A percentile compares a stretch with the other conserved stretches of the same genome.
Conservation (phyloP, 2,888 invertebrate species). For the Watsonalla binaria region DNA sequence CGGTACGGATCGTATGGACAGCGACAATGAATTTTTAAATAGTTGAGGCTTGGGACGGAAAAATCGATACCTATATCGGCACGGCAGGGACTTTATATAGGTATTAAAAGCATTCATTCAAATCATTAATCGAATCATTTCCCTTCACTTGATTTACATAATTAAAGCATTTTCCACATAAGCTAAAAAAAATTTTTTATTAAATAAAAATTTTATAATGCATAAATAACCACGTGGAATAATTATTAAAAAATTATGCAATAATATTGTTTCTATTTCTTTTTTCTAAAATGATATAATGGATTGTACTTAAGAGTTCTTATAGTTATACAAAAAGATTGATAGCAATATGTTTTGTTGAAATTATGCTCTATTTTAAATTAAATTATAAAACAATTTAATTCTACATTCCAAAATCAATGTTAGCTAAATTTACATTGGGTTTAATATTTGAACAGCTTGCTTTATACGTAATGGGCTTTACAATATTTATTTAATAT, state of each 20-base stretch:
- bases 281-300: constrained; percentile 42
- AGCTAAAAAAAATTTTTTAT: no score
- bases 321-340: no score
- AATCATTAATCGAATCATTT: background rate
- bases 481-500: constrained; percentile 25
- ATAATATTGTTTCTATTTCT: constrained; percentile 11
- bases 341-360: no score
- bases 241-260: no score
- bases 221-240: no score
- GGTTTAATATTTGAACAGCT: constrained; percentile 29
- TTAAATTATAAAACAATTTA: background rate
- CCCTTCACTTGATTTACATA: no score
- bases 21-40: constrained; percentile 71
- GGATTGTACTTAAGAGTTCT: constrained; percentile 37
- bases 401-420: constrained; percentile 36
- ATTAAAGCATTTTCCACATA: no score
- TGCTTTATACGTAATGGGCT: constrained; percentile 22
- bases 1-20: constrained; percentile 60
- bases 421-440: constrained; percentile 21
- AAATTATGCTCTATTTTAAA: no score
- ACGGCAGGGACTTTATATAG: constrained; percentile 47
- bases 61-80: constrained; percentile 60
- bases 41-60: constrained; percentile 69
- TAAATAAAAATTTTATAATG: no score
- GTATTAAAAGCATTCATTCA: constrained; percentile 18